Conservation (phyloP, 2,888 invertebrate genomes). For the Drosophila colorata region DNA sequence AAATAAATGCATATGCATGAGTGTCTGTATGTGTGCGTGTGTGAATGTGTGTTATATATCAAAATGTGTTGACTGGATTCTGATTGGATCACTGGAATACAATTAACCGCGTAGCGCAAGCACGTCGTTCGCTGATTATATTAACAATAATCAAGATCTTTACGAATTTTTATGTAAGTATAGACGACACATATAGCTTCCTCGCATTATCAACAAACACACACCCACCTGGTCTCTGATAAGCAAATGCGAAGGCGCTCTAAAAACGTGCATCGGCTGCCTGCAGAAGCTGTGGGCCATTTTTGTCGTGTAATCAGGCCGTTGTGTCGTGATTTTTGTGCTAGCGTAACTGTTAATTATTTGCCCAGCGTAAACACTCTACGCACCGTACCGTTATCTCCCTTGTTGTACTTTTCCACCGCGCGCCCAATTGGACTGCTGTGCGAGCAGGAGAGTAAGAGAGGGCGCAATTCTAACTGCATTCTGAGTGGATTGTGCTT, state of each 20-base stretch:
- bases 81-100: constrained; percentile 48
- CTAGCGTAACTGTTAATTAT: constrained; percentile 49
- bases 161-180: constrained; percentile 69
- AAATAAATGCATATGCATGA: constrained; percentile 68
- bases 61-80: constrained; percentile 53
- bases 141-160: constrained; percentile 46
- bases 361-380: constrained; percentile 45
- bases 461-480: constrained; percentile 22
- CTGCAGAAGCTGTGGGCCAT: constrained; percentile 22
- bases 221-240: constrained; percentile 49
- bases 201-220: constrained; percentile 36
- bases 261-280: constrained; percentile 53
- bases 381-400: constrained; percentile 70
- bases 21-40: constrained; percentile 13
- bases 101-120: constrained; percentile 16
- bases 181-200: not conserved
- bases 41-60: constrained; percentile 39
- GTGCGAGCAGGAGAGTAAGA: constrained; percentile 3
- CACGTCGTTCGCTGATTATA: constrained; percentile 35
- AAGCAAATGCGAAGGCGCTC: constrained; percentile 38
- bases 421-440: constrained; percentile 21
- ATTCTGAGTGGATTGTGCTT: constrained; percentile 19
- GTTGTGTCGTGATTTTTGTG: constrained; percentile 63
- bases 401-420: constrained; percentile 53
- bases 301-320: constrained; percentile 50